Evolutionary conservation across 2,888 invertebrate genomes (phyloP).

Genomic region (Biston stratarius): DNA sequence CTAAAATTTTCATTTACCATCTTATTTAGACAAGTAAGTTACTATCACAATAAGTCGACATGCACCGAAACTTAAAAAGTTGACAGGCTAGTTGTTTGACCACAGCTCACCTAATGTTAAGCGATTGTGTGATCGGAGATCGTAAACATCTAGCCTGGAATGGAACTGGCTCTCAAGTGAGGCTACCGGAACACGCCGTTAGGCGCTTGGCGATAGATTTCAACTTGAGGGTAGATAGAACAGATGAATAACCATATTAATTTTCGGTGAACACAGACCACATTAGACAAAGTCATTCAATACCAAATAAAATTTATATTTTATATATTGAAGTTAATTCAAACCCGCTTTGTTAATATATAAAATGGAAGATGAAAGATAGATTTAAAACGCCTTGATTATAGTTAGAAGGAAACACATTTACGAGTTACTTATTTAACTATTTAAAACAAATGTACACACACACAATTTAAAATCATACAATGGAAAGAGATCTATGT

Average conservation of each 20-base stretch:
- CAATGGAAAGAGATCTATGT: conserved; percentile 68
- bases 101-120: no score
- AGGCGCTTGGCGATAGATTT: no score
- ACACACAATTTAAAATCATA: conserved; percentile 63
- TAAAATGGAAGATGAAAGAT: conserved; percentile 53
- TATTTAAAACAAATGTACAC: conserved; percentile 83
- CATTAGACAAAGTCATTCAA: background rate
- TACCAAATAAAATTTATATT: background rate
- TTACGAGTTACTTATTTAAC: conserved; percentile 80
- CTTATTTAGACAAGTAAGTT: no score
- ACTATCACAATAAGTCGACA: no score
- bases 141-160: no score
- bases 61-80: no score
- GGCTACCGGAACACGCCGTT: no score
- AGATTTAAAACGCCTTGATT: conserved; percentile 46
- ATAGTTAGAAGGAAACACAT: conserved; percentile 62
- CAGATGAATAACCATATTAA: no score
- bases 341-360: conserved; percentile 19
- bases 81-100: no score
- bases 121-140: no score
- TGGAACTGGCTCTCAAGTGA: no score
- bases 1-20: background rate
- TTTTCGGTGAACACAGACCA: background rate
- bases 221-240: no score
- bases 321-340: background rate